These are phyloP conservation scores for Sarcoramphus papa DNA, from an alignment of 2,797 vertebrate genomes.

Conservation along the genomic window DNA sequence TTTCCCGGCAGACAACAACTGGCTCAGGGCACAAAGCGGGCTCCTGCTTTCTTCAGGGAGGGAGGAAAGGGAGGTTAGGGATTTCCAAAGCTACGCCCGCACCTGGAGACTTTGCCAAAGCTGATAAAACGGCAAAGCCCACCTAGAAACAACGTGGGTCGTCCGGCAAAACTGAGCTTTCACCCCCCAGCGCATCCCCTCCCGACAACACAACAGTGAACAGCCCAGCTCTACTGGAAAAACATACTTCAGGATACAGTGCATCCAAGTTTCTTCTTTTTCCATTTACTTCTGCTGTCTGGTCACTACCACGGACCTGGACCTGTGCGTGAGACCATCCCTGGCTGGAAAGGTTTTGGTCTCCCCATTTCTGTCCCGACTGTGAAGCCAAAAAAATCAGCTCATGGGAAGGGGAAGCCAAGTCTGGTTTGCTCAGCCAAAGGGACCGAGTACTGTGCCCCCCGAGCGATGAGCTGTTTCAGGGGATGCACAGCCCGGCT, in stretches of 20 bases:
- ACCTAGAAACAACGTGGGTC: fast-evolving
- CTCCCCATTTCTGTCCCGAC: background rate
- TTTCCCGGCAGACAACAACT: background rate
- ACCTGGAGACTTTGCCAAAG: background rate
- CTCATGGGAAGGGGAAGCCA: fast-evolving
- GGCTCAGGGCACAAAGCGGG: background rate
- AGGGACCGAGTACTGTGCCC: background rate
- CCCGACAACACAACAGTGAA: background rate
- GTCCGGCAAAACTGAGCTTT: fast-evolving
- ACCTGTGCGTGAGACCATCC: background rate
- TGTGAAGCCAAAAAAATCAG: background rate
- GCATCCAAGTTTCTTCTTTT: background rate
- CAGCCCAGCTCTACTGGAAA: too few relatives aligned
- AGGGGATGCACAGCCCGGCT: background rate
- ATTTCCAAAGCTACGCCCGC: background rate
- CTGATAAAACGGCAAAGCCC: too few relatives aligned
- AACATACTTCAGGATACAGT: fast-evolving
- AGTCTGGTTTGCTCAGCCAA: background rate
- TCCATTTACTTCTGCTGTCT: background rate
- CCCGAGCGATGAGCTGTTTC: fast-evolving
- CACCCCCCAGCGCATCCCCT: background rate
- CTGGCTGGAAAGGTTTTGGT: background rate
- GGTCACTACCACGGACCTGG: background rate
- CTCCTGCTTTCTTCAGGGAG: background rate
- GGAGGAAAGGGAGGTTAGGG: background rate